These are phyloP conservation scores for Calosoma granatense DNA, from an alignment of 1,140 invertebrate species.

Conservation along the genomic window DNA sequence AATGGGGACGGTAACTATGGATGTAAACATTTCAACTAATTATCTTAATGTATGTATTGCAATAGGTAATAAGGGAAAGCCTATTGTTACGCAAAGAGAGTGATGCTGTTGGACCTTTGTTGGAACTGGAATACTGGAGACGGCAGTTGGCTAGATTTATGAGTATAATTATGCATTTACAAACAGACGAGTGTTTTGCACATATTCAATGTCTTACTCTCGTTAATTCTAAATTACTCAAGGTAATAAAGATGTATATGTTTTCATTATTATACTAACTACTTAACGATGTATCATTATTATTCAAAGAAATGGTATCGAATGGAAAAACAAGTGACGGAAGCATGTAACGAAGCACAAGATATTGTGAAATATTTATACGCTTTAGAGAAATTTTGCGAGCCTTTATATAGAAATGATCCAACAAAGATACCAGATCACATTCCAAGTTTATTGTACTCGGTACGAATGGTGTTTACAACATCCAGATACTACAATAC, in stretches of 20 bases:
- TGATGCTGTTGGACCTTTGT: conserved; percentile 65
- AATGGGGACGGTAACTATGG: too few species aligned
- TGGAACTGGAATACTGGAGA: conserved; percentile 75
- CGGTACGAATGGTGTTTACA: conserved; percentile 71
- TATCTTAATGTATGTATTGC: too few species aligned
- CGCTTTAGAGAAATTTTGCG: conserved; percentile 74
- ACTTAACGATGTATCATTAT: conserved; percentile 2
- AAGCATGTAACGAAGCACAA: conserved; percentile 68
- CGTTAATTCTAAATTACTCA: conserved; percentile 55
- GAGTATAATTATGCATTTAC: conserved; percentile 68
- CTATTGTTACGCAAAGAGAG: conserved; percentile 70
- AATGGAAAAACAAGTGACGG: conserved; percentile 58
- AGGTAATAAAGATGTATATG: too few species aligned
- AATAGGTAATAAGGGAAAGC: conserved; percentile 51
- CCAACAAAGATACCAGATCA: conserved; percentile 57
- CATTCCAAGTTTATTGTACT: conserved; percentile 59
- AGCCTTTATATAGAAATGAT: conserved; percentile 69
- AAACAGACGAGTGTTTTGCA: conserved; percentile 47
- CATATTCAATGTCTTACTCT: conserved; percentile 56
- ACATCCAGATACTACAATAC: conserved; percentile 79
- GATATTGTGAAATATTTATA: conserved; percentile 86
- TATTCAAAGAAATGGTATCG: conserved; percentile 60
- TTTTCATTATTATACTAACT: conserved; percentile 11
- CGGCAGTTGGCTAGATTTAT: conserved; percentile 67
- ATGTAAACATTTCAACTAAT: too few species aligned